These are phyloP conservation scores for Scopus umbretta DNA, from an alignment of 2,113 vertebrate species.

Conservation along the genomic window DNA sequence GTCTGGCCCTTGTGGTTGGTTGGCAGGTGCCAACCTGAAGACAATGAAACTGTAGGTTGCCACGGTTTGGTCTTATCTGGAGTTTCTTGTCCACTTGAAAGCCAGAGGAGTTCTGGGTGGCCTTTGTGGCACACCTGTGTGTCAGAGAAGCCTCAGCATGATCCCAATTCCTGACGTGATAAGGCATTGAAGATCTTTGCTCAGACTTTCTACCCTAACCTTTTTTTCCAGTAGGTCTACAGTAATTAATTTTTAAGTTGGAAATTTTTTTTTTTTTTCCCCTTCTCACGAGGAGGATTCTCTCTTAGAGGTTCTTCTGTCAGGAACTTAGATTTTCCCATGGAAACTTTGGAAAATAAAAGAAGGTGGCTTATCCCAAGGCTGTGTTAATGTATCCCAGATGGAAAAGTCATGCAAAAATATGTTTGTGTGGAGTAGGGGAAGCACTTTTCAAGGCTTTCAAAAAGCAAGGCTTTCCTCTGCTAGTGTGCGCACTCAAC, in stretches of 20 bases:
- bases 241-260: background rate
- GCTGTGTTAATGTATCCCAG: background rate
- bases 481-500: background rate
- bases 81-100: background rate
- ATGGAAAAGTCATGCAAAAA: background rate
- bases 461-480: background rate
- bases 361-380: background rate
- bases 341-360: background rate
- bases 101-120: background rate
- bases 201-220: background rate
- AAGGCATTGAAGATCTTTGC: background rate
- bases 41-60: fast-evolving
- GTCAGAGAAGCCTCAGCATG: background rate
- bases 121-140: background rate
- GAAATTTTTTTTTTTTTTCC: background rate
- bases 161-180: fast-evolving
- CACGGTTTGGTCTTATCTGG: background rate
- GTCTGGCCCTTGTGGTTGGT: background rate
- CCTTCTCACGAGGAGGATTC: background rate
- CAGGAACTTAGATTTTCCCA: background rate
- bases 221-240: background rate
- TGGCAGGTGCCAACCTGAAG: background rate
- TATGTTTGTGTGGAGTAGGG: background rate
- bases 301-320: background rate
- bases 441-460: background rate